Evolutionary conservation across 2,888 invertebrate genomes (phyloP).

Genomic region (Timandra comae): DNA sequence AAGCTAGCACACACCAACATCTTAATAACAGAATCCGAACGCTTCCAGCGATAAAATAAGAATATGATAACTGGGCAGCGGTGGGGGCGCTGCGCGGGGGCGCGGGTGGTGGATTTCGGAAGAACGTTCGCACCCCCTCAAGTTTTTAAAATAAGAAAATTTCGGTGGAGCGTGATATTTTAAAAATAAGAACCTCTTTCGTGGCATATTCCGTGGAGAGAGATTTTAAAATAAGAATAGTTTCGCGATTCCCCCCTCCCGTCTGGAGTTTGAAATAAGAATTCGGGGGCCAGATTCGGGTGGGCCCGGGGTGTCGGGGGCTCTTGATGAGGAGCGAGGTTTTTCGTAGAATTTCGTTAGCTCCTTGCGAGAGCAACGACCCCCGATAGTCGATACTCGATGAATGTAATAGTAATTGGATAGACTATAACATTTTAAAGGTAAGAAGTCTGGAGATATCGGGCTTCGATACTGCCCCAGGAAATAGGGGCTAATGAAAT

Average conservation of each 20-base stretch:
- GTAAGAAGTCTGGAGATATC: constrained; percentile 19
- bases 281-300: constrained; percentile 71
- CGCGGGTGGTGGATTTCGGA: constrained; percentile 67
- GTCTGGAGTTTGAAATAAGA: constrained; percentile 76
- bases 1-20: constrained; percentile 64
- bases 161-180: constrained; percentile 77
- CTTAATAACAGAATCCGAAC: constrained; percentile 74
- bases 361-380: constrained; percentile 50
- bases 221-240: constrained; percentile 77
- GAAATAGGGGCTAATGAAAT: constrained; percentile 37
- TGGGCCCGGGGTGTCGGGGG: constrained; percentile 59
- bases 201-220: constrained; percentile 75
- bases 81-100: constrained; percentile 24
- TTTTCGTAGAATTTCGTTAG: constrained; percentile 74
- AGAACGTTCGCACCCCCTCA: constrained; percentile 67
- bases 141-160: constrained; percentile 75
- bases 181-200: constrained; percentile 75
- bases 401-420: constrained; percentile 69
- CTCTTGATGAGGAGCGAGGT: constrained; percentile 73
- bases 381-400: constrained; percentile 68
- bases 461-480: constrained; percentile 19
- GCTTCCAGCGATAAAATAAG: constrained; percentile 73
- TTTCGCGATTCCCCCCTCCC: constrained; percentile 67
- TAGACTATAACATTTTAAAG: constrained; percentile 16
- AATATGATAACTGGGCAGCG: constrained; percentile 73